Conservation (phyloP, 2,113 vertebrate species). For the Fukomys damarensis region DNA sequence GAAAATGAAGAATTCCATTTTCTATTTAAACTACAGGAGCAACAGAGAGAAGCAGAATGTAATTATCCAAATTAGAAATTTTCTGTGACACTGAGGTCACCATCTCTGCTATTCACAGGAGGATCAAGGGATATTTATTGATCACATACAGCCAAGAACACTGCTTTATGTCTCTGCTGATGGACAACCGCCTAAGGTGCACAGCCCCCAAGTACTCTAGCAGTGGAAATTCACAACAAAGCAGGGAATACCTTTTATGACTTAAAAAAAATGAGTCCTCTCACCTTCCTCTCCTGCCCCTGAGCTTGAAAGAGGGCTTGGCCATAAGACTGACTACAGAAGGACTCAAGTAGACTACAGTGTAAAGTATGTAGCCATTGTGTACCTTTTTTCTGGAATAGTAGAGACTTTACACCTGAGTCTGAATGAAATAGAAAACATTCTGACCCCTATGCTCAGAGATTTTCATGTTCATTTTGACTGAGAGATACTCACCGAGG, state of each 20-base stretch:
- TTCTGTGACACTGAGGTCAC: conserved; percentile 78
- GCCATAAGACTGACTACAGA: neutral
- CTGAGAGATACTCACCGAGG: neutral
- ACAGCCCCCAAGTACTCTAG: neutral
- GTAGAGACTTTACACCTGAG: neutral
- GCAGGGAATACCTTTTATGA: neutral
- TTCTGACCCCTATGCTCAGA: neutral
- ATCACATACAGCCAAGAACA: conserved; percentile 58
- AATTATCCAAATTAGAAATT: conserved; percentile 81
- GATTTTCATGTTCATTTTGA: neutral
- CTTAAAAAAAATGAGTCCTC: neutral
- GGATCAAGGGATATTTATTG: conserved; percentile 69
- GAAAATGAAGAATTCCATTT: conserved; percentile 77
- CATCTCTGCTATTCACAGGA: conserved; percentile 67
- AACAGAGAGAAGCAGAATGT: conserved; percentile 74
- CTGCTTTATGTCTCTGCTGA: conserved; percentile 62
- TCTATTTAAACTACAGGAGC: conserved; percentile 76
- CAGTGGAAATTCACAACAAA: conserved; percentile 11
- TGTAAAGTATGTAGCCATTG: neutral
- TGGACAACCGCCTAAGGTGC: conserved; percentile 42
- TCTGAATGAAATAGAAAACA: neutral
- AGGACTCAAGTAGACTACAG: neutral
- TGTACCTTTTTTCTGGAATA: neutral
- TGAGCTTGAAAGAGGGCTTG: neutral
- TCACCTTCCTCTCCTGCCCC: neutral